Base-by-base conservation (phyloP, 2,888 invertebrate genomes). In the Acronicta alni region DNA sequence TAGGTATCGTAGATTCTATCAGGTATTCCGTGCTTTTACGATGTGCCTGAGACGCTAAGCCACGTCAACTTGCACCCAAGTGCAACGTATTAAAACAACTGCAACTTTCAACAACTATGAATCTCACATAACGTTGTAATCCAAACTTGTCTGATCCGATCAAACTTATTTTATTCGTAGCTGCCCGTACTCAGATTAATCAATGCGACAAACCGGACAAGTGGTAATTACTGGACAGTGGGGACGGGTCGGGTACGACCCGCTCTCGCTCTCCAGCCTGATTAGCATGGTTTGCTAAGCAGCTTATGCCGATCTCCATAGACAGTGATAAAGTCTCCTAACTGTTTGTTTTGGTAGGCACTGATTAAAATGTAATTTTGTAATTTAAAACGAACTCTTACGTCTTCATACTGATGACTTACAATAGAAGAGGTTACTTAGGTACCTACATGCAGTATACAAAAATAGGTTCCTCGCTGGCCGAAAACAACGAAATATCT, bases 181-280 rank as follows among this genome's bases (percentile, higher is more conserved):
- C 61, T 54, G 65, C 54, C 60, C 49, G 61, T 57, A 55, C 57
- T 57, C 64, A 68, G 69, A 70, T 72, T 77, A 77, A 72, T 77
- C 68, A 72, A 74, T 41, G 62, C 39, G 55, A 61, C 77, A 70
- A 72, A 70, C 67, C 64, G 64, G 62, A 63, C 73, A 47, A 62
- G 54, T 63, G 68, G 63, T 71, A 75, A 76, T 76, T 76, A 76
- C 71, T 56, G 46, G 65, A 37, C 49, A 37, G 48, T 18, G 54
- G 51, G 26, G 43, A 57, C 54, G 52, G 59, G 39, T 42, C 38
- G 55, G 58, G 57, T 20, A 32, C 51, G 48, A 35, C 0, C 12
- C 43, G 48, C 43, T 60, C 52, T 47, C 49, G 46, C 53, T 30
- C 45, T 58, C 54, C 46, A 37, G 51, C 53, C 62, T 63, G 71